A percentile compares a stretch with the other conserved stretches of the same genome.
These are phyloP conservation scores for Meloidogyne chitwoodi DNA, from an alignment of 1,140 invertebrate species.

Conservation along the genomic window DNA sequence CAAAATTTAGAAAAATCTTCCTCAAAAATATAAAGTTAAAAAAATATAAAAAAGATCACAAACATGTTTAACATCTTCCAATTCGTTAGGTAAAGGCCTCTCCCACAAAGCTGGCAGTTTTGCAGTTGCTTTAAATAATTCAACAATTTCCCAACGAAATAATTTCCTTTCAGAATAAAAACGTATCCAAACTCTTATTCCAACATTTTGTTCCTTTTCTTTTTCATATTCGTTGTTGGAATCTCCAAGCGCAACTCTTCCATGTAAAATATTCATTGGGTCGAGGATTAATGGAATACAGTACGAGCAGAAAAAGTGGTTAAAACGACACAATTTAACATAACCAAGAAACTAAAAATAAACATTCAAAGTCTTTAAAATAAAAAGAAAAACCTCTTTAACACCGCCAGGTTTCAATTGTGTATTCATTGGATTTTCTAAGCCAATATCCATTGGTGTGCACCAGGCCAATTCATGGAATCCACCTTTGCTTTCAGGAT, in stretches of 20 bases:
- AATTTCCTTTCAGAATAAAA: background rate
- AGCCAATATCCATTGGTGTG: background rate
- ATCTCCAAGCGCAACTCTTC: background rate
- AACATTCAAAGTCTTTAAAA: too few species aligned
- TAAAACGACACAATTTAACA: background rate
- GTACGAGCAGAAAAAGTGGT: background rate
- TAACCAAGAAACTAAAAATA: background rate
- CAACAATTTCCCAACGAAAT: background rate
- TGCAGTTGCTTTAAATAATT: background rate
- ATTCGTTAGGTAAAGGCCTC: background rate
- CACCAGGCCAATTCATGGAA: background rate
- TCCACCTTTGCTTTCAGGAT: background rate
- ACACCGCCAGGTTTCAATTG: background rate
- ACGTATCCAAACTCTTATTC: background rate
- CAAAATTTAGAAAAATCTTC: too few species aligned
- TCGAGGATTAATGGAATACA: background rate
- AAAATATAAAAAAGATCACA: too few species aligned
- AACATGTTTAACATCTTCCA: background rate
- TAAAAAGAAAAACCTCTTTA: background rate
- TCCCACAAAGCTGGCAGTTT: background rate
- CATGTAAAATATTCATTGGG: background rate
- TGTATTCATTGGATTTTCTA: background rate
- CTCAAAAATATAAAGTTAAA: too few species aligned
- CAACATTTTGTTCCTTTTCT: background rate
- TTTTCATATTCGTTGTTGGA: background rate